Evolutionary conservation across 2,797 vertebrate genomes (phyloP), one percentile per base, ranked within the genome.

Genomic region (Xenops minutus): DNA sequence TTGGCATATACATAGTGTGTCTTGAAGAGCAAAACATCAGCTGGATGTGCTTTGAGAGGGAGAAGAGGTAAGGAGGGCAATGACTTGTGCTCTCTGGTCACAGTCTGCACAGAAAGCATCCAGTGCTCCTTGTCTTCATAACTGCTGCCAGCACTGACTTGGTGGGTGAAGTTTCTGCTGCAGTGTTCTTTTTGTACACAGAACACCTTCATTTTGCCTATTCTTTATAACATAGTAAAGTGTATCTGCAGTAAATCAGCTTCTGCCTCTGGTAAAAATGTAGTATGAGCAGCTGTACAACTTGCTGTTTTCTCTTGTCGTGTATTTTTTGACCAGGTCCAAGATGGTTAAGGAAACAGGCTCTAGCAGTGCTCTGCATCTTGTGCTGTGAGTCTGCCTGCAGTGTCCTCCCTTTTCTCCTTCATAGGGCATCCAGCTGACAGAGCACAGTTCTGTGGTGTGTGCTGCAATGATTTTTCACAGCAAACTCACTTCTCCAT

Each of bases 381-480:
- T 23, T 66, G 36, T 66, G 29, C 88, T 91, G 88, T 39, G 64
- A 79, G 14, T 9, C 32, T 95, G 77, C 72, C 95, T 97, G 87
- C 93, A 96, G 87, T 92, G 81, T 89, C 92, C 89, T 97, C 79
- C 66, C 64, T 75, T 88, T 89, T 94, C 87, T 89, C 89, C 95
- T 94, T 92, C 81, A 67, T 3, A 91, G 68, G 43, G 46, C 88
- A 88, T 86, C 67, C 77, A 92, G 68, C 93, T 92, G 95, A 87
- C 87, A 89, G 61, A 62, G 80, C 84, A 46, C 4, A 4, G 52
- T 75, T 86, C 58, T 88, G 10, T 14, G 59, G n/a, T 11, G 8
- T 68, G 41, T 64, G 27, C 93, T 96, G 92, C 78, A 89, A 13
- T 68, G 69, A 80, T 54, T 91, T 66, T 64, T 91, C 16, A 10